Conservation (phyloP, 2,113 vertebrate species). For the Lanius ludovicianus region DNA sequence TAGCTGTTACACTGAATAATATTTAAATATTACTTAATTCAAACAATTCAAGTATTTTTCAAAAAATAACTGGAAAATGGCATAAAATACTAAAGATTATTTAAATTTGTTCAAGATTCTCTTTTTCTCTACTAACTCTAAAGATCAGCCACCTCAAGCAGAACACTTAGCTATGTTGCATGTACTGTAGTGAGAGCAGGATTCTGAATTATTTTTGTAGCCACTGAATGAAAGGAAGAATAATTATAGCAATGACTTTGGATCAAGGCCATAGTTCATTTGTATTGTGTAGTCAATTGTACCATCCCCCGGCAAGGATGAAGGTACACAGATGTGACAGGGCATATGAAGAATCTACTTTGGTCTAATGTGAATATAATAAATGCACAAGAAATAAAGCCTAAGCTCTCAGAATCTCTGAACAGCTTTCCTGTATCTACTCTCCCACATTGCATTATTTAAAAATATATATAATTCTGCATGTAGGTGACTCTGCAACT, state of each 20-base stretch:
- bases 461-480: background rate
- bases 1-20: background rate
- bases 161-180: background rate
- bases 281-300: background rate
- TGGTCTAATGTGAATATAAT: background rate
- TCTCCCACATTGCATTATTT: background rate
- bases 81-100: background rate
- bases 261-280: background rate
- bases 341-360: background rate
- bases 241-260: background rate
- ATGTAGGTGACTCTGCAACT: background rate
- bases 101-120: background rate
- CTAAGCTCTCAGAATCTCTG: background rate
- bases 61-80: background rate
- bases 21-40: background rate
- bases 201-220: background rate
- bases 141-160: background rate
- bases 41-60: background rate
- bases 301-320: background rate
- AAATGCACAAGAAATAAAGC: background rate
- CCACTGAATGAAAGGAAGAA: background rate
- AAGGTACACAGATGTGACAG: background rate
- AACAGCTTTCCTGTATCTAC: background rate
- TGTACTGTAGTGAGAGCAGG: background rate
- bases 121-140: background rate